Evolutionary conservation across 2,888 invertebrate species (phyloP).

Genomic region (Microplitis manilae): DNA sequence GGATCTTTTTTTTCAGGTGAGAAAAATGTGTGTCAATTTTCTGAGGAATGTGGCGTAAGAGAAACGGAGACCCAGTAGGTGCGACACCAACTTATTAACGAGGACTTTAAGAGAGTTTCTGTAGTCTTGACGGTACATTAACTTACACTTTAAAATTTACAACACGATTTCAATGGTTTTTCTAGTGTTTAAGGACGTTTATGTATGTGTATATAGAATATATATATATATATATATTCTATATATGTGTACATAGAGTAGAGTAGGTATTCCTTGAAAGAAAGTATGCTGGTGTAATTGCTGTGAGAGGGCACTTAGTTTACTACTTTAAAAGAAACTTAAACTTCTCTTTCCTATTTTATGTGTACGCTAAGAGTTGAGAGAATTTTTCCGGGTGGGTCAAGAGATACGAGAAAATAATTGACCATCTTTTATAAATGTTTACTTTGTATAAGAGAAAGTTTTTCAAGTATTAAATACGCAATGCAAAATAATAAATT

Average conservation of each 20-base stretch:
- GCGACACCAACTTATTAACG: not conserved
- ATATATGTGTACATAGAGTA: not conserved
- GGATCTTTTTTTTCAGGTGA: not conserved
- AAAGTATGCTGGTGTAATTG: constrained; percentile 13
- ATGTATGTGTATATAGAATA: too few species aligned
- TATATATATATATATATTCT: not conserved
- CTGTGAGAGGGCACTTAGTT: constrained; percentile 3
- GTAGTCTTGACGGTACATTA: not conserved
- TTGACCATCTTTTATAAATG: not conserved
- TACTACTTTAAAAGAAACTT: constrained; percentile 9
- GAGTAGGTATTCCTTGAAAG: not conserved
- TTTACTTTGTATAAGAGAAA: not conserved
- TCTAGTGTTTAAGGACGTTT: not conserved
- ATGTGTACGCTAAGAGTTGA: not conserved
- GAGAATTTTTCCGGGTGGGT: constrained; percentile 6
- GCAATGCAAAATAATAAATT: not conserved
- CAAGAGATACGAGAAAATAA: not conserved
- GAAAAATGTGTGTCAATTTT: not conserved
- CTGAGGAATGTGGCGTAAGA: not conserved
- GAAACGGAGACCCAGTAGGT: not conserved
- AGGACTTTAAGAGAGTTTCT: not conserved
- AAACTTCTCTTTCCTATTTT: constrained; percentile 11
- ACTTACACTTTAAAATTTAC: not conserved
- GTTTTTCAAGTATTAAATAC: not conserved
- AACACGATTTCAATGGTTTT: not conserved